Evolutionary conservation across 2,113 vertebrate species (phyloP).

Genomic region (Formicarius rufipectus): DNA sequence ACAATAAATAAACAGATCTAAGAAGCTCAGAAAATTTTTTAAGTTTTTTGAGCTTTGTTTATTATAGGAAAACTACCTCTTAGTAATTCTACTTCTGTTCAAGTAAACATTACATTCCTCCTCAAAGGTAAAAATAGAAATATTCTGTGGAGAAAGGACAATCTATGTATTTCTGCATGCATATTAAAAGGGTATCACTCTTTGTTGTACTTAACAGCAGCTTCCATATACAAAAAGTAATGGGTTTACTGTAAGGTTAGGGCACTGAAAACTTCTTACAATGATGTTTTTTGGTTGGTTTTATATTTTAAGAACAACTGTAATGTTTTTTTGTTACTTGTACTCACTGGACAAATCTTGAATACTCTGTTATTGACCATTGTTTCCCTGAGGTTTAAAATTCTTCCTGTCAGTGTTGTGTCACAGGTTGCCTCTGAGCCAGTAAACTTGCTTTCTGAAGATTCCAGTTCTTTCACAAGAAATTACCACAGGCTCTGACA

Average conservation of each 20-base stretch:
- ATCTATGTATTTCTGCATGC: not conserved
- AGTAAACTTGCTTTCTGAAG: fast-evolving
- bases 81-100: not conserved
- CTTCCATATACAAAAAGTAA: not conserved
- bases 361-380: not conserved
- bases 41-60: not conserved
- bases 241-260: not conserved
- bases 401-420: not conserved
- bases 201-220: not conserved
- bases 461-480: not conserved
- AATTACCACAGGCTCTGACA: not conserved
- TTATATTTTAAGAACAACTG: not conserved
- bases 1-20: not conserved
- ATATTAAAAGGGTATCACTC: not conserved
- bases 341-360: not conserved
- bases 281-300: not conserved
- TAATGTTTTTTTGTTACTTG: not conserved
- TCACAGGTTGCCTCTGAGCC: not conserved
- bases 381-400: not conserved
- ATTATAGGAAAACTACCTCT: not conserved
- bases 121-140: not conserved
- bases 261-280: not conserved
- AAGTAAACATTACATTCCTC: not conserved
- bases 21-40: not conserved
- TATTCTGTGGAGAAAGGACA: not conserved